Evolutionary conservation across 1,140 invertebrate genomes (phyloP).

Genomic region (Lepidostoma basale): DNA sequence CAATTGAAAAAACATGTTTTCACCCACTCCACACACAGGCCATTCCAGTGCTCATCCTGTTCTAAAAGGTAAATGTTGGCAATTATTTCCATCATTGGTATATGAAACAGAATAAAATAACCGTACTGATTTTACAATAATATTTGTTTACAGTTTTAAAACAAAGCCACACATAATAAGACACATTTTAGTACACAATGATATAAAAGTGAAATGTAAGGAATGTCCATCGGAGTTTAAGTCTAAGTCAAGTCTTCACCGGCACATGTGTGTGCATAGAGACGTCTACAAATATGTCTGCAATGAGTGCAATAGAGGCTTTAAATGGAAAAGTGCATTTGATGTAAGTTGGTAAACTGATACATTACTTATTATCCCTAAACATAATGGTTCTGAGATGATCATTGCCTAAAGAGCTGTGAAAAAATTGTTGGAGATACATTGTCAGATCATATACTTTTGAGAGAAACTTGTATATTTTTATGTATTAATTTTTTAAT

Average conservation of each 20-base stretch:
- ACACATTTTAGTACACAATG: conserved; percentile 41
- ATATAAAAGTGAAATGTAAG: conserved; percentile 27
- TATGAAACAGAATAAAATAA: too few species aligned
- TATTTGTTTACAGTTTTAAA: conserved; percentile 43
- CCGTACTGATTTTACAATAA: too few species aligned
- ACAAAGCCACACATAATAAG: conserved; percentile 31
- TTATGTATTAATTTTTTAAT: too few species aligned
- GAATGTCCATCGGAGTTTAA: conserved; percentile 34
- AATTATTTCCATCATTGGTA: too few species aligned
- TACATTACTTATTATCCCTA: too few species aligned
- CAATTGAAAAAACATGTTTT: conserved; percentile 34
- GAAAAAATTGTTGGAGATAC: too few species aligned
- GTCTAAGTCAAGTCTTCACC: conserved; percentile 20
- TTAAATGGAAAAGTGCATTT: conserved; percentile 38
- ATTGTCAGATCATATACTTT: too few species aligned
- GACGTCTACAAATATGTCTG: conserved; percentile 29
- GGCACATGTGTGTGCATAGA: conserved; percentile 35
- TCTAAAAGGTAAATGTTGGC: too few species aligned
- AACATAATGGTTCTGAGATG: too few species aligned
- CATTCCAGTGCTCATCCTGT: conserved; percentile 26
- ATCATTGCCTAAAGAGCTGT: too few species aligned
- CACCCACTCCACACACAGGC: conserved; percentile 28
- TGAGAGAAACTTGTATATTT: too few species aligned
- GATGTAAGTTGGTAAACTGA: too few species aligned
- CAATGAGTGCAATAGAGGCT: conserved; percentile 39